A percentile compares a stretch with the other conserved stretches of the same genome.
These are phyloP conservation scores for Sepiola atlantica DNA, from an alignment of 2,888 invertebrate genomes.

Conservation along the genomic window DNA sequence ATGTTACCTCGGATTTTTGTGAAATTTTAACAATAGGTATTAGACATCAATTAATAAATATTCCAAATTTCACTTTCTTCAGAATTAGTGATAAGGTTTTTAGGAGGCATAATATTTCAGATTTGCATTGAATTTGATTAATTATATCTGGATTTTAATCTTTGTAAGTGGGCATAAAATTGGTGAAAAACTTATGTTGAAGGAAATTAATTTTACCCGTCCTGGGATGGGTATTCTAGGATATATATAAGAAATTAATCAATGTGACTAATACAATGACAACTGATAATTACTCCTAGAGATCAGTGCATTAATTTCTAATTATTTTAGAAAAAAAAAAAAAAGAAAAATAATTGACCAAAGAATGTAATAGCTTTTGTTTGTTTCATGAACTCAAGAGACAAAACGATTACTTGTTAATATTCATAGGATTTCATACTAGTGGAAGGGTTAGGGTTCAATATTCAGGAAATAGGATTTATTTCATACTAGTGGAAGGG, in stretches of 20 bases:
- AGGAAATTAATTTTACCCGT: neutral
- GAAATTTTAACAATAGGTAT: too few relatives aligned
- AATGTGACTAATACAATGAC: neutral
- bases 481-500: neutral
- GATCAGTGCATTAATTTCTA: neutral
- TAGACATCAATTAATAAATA: too few relatives aligned
- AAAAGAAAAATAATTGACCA: too few relatives aligned
- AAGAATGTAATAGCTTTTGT: neutral
- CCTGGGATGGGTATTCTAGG: neutral
- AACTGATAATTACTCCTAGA: neutral
- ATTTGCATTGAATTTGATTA: too few relatives aligned
- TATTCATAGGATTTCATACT: neutral
- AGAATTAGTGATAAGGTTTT: too few relatives aligned
- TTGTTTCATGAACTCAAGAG: neutral
- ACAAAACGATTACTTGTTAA: neutral
- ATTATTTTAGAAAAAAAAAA: too few relatives aligned
- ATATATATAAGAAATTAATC: neutral
- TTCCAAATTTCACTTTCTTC: too few relatives aligned
- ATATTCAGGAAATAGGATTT: neutral
- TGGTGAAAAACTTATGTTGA: neutral
- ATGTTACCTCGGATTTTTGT: too few relatives aligned
- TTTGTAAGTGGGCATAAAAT: too few relatives aligned
- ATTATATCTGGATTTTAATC: too few relatives aligned
- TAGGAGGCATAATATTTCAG: neutral
- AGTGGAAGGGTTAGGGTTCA: neutral